phyloP scores from a whole-genome alignment of 2,797 vertebrate genomes.

The Limnodromus scolopaceus region DNA sequence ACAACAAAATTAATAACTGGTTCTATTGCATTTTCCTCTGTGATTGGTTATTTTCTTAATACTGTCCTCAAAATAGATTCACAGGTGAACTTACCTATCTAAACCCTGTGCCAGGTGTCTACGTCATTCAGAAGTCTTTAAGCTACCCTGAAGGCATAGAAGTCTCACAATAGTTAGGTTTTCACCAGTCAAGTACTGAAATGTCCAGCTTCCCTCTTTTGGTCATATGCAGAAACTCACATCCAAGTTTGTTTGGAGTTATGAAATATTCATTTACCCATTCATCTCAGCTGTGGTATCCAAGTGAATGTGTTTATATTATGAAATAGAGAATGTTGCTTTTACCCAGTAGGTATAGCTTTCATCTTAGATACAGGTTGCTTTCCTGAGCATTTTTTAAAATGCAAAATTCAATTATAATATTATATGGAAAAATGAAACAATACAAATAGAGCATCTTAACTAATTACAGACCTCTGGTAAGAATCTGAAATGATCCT shows the following conservation, averaged over 20 bases:
- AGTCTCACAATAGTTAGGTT: neutral
- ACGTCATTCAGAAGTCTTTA: neutral
- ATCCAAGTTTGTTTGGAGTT: neutral
- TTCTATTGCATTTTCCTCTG: neutral
- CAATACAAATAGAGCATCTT: neutral
- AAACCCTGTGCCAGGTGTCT: neutral
- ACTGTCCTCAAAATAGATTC: neutral
- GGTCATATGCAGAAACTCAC: neutral
- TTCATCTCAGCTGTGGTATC: neutral
- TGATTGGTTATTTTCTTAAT: neutral
- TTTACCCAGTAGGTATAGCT: neutral
- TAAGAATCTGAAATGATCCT: neutral
- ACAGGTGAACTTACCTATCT: neutral
- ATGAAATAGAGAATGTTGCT: neutral
- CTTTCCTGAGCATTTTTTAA: neutral
- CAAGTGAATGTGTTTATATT: neutral
- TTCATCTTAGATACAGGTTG: neutral
- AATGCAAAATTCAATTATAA: neutral
- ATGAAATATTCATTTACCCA: neutral
- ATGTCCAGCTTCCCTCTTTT: neutral
- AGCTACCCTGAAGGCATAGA: neutral
- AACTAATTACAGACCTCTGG: neutral
- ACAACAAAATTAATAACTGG: neutral
- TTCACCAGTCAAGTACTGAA: neutral
- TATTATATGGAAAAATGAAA: neutral